Percentiles rank a stretch among this genome's conserved stretches.
Conservation (phyloP, 2,113 vertebrate genomes). For the Caranx ignobilis region DNA sequence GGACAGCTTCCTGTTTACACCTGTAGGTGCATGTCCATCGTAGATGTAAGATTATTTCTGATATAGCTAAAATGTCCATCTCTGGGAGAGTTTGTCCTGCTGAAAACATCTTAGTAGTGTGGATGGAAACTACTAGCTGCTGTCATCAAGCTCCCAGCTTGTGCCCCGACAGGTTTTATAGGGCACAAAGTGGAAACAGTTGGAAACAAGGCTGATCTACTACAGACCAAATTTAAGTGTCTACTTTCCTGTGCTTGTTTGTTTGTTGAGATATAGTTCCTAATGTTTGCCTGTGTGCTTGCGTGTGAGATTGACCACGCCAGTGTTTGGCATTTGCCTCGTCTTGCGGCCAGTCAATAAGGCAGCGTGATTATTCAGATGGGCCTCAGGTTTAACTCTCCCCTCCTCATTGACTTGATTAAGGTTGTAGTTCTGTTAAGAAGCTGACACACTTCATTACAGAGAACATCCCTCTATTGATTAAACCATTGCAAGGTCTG, state of each 20-base stretch:
- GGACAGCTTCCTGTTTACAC: too few species aligned
- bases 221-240: background rate
- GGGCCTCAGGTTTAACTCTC: conserved; percentile 80
- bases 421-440: conserved; percentile 91
- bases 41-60: too few species aligned
- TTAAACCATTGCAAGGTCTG: conserved; percentile 90
- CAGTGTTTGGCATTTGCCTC: conserved; percentile 71
- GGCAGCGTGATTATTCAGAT: conserved; percentile 82
- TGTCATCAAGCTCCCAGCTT: too few species aligned
- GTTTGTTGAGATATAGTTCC: conserved; percentile 9
- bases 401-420: conserved; percentile 88
- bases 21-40: too few species aligned
- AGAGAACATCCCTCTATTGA: conserved; percentile 93
- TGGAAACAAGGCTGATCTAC: background rate
- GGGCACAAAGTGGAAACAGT: background rate
- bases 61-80: too few species aligned
- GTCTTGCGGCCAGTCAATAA: conserved; percentile 75
- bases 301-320: conserved; percentile 43
- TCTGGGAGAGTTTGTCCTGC: too few species aligned
- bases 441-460: conserved; percentile 94
- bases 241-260: background rate
- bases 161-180: background rate
- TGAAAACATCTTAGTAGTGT: too few species aligned
- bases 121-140: too few species aligned
- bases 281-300: conserved; percentile 19